Evolutionary conservation across 2,113 vertebrate genomes (phyloP).

Genomic region (Coptodon rendalli): DNA sequence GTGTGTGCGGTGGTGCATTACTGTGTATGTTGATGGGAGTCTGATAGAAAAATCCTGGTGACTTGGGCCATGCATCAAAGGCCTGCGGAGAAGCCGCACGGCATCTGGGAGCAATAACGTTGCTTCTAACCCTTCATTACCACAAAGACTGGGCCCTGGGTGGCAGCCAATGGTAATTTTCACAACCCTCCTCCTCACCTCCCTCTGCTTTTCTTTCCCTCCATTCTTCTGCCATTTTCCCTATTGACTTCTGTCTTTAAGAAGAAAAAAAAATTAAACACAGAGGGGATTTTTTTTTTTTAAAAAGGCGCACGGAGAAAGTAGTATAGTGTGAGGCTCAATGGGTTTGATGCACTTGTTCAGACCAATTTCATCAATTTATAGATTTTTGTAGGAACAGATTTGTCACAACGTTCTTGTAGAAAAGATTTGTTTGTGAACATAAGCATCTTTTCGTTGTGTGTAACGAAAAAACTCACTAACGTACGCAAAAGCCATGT

Average conservation of each 20-base stretch:
- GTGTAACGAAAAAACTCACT: not conserved
- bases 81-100: constrained; percentile 61
- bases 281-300: not conserved
- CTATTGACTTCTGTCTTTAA: constrained; percentile 34
- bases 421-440: not conserved
- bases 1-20: constrained; percentile 8
- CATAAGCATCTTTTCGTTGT: not conserved
- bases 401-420: not conserved
- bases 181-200: constrained; percentile 66
- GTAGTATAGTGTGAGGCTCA: not conserved
- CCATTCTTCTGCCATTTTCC: constrained; percentile 49
- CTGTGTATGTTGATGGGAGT: constrained; percentile 38
- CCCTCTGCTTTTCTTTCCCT: constrained; percentile 57
- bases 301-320: not conserved
- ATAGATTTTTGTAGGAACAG: not conserved
- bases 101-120: constrained; percentile 81
- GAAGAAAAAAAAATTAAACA: not conserved
- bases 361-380: not conserved
- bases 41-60: constrained; percentile 69
- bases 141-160: constrained; percentile 76
- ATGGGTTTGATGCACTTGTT: not conserved
- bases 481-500: not conserved
- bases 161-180: constrained; percentile 74
- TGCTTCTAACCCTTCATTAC: constrained; percentile 78
- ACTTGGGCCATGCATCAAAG: constrained; percentile 75